phyloP scores from a whole-genome alignment of 2,888 invertebrate genomes.

The Dione juno region DNA sequence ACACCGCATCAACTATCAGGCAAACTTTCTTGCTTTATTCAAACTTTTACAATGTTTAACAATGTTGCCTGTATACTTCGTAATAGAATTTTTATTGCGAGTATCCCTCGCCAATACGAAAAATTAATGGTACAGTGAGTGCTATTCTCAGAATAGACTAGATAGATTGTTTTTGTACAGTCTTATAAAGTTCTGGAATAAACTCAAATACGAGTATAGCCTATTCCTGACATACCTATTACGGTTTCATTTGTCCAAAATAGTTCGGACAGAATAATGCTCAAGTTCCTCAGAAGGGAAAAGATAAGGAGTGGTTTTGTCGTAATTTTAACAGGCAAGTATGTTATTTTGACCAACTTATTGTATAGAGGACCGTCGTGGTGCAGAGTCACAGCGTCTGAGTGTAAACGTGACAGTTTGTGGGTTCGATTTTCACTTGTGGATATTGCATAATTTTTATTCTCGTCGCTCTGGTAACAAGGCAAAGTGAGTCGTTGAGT shows the following conservation, averaged over 20 bases:
- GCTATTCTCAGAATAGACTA: slow-evolving; percentile 14
- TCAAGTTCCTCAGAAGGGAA: background rate
- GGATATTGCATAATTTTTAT: no score
- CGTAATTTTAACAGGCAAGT: no score
- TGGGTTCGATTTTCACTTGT: no score
- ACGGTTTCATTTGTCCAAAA: background rate
- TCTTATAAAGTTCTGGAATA: background rate
- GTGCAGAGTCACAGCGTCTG: no score
- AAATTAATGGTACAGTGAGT: slow-evolving; percentile 9
- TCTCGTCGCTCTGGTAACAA: no score
- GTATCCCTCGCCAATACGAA: slow-evolving; percentile 41
- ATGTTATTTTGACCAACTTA: no score
- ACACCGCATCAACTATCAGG: slow-evolving; percentile 53
- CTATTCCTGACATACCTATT: background rate
- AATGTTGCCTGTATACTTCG: slow-evolving; percentile 58
- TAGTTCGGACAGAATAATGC: background rate
- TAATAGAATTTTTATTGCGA: slow-evolving; percentile 58
- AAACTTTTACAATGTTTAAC: slow-evolving; percentile 70
- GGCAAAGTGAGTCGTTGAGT: no score
- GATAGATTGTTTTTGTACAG: slow-evolving; percentile 9
- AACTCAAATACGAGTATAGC: background rate
- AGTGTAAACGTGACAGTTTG: no score
- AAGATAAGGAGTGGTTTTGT: no score
- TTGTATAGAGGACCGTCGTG: no score
- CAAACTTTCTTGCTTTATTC: slow-evolving; percentile 54